Percentiles rank a stretch among this genome's conserved stretches.
phyloP scores from a whole-genome alignment of 1,140 invertebrate genomes.

The Aphelenchoides fujianensis region DNA sequence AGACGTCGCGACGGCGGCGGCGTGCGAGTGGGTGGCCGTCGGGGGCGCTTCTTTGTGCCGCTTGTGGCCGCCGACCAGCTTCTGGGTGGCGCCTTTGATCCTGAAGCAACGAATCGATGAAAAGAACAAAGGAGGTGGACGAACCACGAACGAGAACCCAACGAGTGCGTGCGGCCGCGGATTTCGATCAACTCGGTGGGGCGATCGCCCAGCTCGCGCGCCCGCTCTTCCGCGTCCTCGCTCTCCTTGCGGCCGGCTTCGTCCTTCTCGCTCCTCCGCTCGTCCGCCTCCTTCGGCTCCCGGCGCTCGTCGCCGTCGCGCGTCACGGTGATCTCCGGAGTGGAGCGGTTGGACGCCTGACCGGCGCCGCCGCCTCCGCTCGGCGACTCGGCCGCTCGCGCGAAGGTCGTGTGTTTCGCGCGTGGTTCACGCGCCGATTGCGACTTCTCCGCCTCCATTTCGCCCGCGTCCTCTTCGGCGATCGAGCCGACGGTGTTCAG shows the following conservation, averaged over 20 bases:
- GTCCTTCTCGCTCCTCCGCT: neutral
- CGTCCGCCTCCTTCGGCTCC: neutral
- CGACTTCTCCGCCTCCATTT: neutral
- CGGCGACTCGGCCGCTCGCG: neutral
- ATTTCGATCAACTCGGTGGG: neutral
- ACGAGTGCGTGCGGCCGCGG: neutral
- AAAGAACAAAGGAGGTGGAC: neutral
- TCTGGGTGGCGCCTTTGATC: neutral
- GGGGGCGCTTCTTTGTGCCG: no score
- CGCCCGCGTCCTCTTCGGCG: neutral
- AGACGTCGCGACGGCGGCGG: no score
- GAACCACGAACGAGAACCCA: neutral
- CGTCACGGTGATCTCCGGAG: neutral
- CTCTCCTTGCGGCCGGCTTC: neutral
- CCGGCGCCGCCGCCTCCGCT: neutral
- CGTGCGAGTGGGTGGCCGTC: no score
- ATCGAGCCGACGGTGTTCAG: constrained; percentile 17
- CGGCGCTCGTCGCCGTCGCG: neutral
- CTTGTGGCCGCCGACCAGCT: no score
- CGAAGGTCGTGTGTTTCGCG: neutral
- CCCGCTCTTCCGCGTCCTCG: neutral
- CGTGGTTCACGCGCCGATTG: no score
- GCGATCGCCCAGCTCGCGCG: neutral
- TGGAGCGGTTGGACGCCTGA: neutral
- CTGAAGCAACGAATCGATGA: neutral